Percentiles rank a stretch among this genome's conserved stretches.
These are phyloP conservation scores for Suricata suricatta DNA, from an alignment of 2,113 vertebrate genomes.

Conservation along the genomic window DNA sequence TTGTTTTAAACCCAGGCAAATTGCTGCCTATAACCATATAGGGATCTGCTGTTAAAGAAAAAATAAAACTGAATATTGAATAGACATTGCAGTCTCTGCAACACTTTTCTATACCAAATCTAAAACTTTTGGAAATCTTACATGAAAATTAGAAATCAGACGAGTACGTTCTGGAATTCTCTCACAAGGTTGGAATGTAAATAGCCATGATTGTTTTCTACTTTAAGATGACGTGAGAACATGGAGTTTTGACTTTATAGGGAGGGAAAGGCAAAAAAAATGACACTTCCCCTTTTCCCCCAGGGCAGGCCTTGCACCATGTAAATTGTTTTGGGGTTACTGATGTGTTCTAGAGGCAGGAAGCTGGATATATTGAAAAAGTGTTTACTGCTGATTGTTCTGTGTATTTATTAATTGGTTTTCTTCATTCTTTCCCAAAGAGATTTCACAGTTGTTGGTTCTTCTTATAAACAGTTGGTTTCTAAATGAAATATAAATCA, in stretches of 20 bases:
- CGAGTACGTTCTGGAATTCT: neutral
- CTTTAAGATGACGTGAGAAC: neutral
- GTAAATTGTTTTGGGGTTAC: neutral
- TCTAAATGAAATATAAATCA: conserved; percentile 47
- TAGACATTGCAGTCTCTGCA: neutral
- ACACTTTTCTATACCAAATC: neutral
- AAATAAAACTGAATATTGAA: neutral
- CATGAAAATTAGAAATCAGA: neutral
- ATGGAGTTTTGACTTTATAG: neutral
- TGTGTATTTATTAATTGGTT: conserved; percentile 61
- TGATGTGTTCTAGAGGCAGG: neutral
- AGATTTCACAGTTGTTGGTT: conserved; percentile 63
- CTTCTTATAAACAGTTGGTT: conserved; percentile 40
- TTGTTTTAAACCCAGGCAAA: neutral
- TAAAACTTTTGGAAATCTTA: neutral
- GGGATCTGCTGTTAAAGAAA: neutral
- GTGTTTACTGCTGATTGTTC: conserved; percentile 9
- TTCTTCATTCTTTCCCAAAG: conserved; percentile 57
- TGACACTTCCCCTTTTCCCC: neutral
- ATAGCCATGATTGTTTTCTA: neutral
- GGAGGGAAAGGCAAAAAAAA: neutral
- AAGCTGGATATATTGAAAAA: conserved; percentile 19
- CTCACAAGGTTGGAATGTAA: neutral
- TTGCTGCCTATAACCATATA: neutral
- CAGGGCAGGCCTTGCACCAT: neutral